A percentile compares a stretch with the other conserved stretches of the same genome.
Conservation (phyloP, 2,888 invertebrate genomes). For the Scaptomyza caliginosa region DNA sequence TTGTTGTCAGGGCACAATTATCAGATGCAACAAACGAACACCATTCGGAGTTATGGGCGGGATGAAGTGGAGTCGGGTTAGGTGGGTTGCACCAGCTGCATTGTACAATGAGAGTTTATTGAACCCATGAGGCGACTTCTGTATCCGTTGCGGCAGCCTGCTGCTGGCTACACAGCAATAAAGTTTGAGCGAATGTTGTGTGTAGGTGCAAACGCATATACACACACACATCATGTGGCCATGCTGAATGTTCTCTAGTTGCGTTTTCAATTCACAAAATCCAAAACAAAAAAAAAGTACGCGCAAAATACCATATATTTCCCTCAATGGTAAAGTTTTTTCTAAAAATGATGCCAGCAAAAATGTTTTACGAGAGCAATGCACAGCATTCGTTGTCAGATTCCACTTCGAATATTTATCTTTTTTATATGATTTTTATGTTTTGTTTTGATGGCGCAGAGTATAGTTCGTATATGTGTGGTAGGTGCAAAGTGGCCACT, state of each 20-base stretch:
- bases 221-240: conserved; percentile 26
- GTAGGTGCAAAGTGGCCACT: conserved; percentile 55
- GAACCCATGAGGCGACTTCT: conserved; percentile 49
- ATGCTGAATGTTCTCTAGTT: conserved; percentile 42
- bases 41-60: conserved; percentile 24
- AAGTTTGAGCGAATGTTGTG: conserved; percentile 42
- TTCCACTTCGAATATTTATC: conserved; percentile 19
- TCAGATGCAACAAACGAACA: conserved; percentile 57
- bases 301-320: conserved; percentile 34
- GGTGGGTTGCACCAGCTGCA: conserved; percentile 13
- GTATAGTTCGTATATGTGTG: conserved; percentile 48
- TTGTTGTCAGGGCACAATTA: conserved; percentile 65
- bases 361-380: conserved; percentile 16
- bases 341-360: conserved; percentile 47
- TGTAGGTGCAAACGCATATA: conserved; percentile 37
- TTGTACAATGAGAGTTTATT: conserved; percentile 58
- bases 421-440: conserved; percentile 15
- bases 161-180: conserved; percentile 28
- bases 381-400: conserved; percentile 7
- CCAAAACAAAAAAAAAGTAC: neutral
- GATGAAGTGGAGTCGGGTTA: neutral
- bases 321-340: conserved; percentile 54
- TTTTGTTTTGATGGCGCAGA: conserved; percentile 27
- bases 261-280: conserved; percentile 56
- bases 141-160: conserved; percentile 11